Percentiles rank a stretch among this genome's conserved stretches.
Evolutionary conservation across 64 coral and sea anemone species (phyloP).

Genomic region (Montipora foliosa): DNA sequence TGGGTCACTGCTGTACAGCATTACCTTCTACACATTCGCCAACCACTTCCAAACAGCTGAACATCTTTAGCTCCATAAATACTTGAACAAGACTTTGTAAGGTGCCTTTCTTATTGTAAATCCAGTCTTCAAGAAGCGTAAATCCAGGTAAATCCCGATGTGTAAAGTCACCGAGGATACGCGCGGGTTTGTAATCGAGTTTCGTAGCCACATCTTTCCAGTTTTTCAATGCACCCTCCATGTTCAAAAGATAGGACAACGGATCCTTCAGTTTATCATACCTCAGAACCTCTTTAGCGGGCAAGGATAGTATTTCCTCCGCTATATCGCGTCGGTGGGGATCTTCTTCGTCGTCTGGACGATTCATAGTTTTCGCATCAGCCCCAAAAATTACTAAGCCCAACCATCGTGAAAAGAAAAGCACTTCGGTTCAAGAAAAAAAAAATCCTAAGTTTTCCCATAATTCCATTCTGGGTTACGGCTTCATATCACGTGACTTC

Average conservation of each 20-base stretch:
- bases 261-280: background rate
- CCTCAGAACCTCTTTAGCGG: background rate
- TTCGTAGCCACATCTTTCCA: constrained; percentile 62
- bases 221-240: constrained; percentile 32
- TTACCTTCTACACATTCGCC: constrained; percentile 24
- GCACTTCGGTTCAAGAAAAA: background rate
- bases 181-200: background rate
- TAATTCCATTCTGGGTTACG: background rate
- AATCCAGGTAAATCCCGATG: constrained; percentile 19
- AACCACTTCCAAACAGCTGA: constrained; percentile 25
- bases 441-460: background rate
- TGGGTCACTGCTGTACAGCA: background rate
- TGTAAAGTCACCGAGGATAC: constrained; percentile 45
- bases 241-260: constrained; percentile 6
- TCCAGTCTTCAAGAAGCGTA: constrained; percentile 47
- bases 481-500: background rate
- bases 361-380: background rate
- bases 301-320: constrained; percentile 4
- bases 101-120: constrained; percentile 28
- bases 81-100: constrained; percentile 29
- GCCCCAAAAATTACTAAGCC: background rate
- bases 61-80: constrained; percentile 4
- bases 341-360: background rate
- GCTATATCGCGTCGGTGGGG: background rate
- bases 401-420: background rate